These are phyloP conservation scores for Talpa occidentalis DNA, from an alignment of 2,113 vertebrate genomes.

Conservation along the genomic window DNA sequence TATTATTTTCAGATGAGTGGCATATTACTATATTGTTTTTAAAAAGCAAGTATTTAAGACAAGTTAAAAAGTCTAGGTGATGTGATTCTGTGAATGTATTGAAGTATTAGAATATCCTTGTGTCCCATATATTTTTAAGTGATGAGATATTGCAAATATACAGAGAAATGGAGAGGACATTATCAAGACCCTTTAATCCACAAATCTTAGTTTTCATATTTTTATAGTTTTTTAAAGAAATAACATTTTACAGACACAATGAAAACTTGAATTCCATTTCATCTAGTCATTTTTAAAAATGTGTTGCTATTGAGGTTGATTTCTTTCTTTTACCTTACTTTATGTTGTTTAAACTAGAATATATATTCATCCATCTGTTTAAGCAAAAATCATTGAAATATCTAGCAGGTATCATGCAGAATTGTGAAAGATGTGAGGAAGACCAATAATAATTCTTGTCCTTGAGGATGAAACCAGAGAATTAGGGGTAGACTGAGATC, in stretches of 20 bases:
- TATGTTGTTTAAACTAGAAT: background rate
- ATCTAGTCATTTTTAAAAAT: background rate
- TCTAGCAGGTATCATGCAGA: background rate
- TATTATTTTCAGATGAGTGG: background rate
- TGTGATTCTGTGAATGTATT: background rate
- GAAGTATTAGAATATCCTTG: background rate
- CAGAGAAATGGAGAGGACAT: background rate
- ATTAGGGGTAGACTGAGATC: background rate
- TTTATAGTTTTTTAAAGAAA: background rate
- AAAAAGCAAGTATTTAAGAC: background rate
- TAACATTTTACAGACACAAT: background rate
- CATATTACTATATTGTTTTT: background rate
- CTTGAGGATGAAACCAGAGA: background rate
- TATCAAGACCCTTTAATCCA: background rate
- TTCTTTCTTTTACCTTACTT: background rate
- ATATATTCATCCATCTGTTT: background rate
- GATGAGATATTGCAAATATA: background rate
- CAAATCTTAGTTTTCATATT: background rate
- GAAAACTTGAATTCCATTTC: background rate
- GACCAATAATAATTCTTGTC: background rate
- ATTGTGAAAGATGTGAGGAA: background rate
- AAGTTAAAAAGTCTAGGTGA: background rate
- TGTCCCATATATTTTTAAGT: background rate
- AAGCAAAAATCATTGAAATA: background rate
- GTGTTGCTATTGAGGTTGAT: background rate